These are phyloP conservation scores for Tachycineta bicolor DNA, from an alignment of 2,113 vertebrate genomes.

Conservation along the genomic window DNA sequence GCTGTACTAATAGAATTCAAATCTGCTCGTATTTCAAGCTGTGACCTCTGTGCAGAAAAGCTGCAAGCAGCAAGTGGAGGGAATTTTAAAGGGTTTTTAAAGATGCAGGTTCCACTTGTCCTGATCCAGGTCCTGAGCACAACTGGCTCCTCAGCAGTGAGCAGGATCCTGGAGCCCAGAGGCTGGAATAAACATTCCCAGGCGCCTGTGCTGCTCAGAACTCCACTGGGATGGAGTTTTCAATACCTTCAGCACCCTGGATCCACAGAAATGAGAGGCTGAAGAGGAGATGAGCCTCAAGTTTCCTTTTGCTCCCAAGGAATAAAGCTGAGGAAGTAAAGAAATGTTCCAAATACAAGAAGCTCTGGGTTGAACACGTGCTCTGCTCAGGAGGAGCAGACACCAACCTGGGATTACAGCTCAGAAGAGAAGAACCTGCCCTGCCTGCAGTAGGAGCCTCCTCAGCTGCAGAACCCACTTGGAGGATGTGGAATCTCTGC, in stretches of 20 bases:
- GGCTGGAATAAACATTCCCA: not conserved
- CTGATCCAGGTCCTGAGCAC: not conserved
- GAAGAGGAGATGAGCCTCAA: not conserved
- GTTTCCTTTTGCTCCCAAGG: not conserved
- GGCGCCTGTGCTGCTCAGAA: not conserved
- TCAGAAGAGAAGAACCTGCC: not conserved
- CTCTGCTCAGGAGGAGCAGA: not conserved
- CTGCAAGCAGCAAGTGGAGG: not conserved
- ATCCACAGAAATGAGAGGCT: not conserved
- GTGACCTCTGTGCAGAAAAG: not conserved
- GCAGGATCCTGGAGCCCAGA: not conserved
- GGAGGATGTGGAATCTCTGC: not conserved
- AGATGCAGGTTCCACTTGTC: not conserved
- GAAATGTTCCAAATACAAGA: not conserved
- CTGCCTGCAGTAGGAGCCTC: not conserved
- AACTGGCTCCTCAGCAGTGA: not conserved
- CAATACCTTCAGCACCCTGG: not conserved
- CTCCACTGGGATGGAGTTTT: not conserved
- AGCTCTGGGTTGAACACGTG: not conserved
- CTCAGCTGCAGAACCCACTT: not conserved
- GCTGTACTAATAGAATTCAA: not conserved
- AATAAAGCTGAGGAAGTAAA: not conserved
- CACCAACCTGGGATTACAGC: not conserved
- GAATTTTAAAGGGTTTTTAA: not conserved
- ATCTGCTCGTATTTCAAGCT: not conserved